A percentile compares a stretch with the other conserved stretches of the same genome.
Conservation (phyloP, 2,113 vertebrate species). For the Numenius arquata region DNA sequence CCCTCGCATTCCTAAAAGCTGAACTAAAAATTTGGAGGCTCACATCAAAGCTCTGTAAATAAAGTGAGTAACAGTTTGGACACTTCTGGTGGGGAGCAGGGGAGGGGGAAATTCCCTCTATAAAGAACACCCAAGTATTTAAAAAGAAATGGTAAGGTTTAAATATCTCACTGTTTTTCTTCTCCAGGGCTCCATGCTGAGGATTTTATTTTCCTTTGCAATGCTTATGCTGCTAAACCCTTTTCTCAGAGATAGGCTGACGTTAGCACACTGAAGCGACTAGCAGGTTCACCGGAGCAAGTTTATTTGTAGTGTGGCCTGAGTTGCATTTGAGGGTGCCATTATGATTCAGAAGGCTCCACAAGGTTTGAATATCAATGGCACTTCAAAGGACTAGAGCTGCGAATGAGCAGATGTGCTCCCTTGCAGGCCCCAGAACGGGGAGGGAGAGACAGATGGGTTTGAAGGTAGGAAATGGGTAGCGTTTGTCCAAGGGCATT, state of each 20-base stretch:
- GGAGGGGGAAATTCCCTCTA: constrained; percentile 71
- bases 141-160: constrained; percentile 78
- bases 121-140: constrained; percentile 85
- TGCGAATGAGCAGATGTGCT: constrained; percentile 56
- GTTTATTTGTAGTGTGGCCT: constrained; percentile 81
- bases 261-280: constrained; percentile 41
- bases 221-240: constrained; percentile 61
- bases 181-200: constrained; percentile 74
- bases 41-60: constrained; percentile 86
- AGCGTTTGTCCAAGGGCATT: background rate
- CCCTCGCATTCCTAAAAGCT: constrained; percentile 77
- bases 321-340: constrained; percentile 66
- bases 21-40: constrained; percentile 77
- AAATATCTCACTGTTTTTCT: constrained; percentile 83
- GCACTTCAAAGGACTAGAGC: constrained; percentile 74
- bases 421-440: constrained; percentile 28
- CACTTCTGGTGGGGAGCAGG: constrained; percentile 9
- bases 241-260: constrained; percentile 72
- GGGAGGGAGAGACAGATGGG: background rate
- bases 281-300: constrained; percentile 61
- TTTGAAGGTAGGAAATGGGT: constrained; percentile 39
- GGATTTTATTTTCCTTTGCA: constrained; percentile 81
- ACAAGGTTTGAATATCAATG: constrained; percentile 70
- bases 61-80: constrained; percentile 81
- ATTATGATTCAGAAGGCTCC: constrained; percentile 64